A percentile compares a stretch with the other conserved stretches of the same genome.
These are phyloP conservation scores for Cartodere bifasciata DNA, from an alignment of 2,888 invertebrate species.

Conservation along the genomic window DNA sequence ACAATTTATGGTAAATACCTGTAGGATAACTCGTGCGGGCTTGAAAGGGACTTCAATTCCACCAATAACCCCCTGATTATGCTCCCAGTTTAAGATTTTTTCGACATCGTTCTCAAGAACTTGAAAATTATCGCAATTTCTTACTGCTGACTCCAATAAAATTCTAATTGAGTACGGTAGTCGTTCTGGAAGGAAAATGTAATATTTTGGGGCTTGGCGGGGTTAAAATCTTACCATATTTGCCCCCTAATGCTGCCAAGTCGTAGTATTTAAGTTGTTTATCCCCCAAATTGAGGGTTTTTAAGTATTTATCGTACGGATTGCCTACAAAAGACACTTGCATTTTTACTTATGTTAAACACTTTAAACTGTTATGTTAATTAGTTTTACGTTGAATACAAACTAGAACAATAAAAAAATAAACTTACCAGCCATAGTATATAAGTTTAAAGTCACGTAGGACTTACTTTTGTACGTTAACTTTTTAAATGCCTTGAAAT, in stretches of 20 bases:
- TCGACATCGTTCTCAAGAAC: constrained; percentile 75
- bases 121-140: constrained; percentile 95
- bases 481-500: no score
- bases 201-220: not conserved
- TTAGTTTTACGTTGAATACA: constrained; percentile 3
- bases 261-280: constrained; percentile 70
- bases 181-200: constrained; percentile 40
- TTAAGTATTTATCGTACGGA: constrained; percentile 50
- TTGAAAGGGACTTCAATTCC: constrained; percentile 91
- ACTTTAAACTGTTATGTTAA: not conserved
- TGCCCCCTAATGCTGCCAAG: constrained; percentile 53
- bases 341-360: not conserved
- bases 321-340: constrained; percentile 35
- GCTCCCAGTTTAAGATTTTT: constrained; percentile 80
- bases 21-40: constrained; percentile 89
- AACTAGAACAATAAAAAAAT: constrained; percentile 2
- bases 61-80: constrained; percentile 49
- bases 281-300: constrained; percentile 45
- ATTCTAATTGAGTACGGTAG: constrained; percentile 89
- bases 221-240: constrained; percentile 58
- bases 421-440: constrained; percentile 22
- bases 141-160: constrained; percentile 85
- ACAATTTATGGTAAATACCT: constrained; percentile 42
- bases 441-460: constrained; percentile 21
- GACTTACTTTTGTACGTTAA: no score